Base-by-base conservation (phyloP, 1,140 invertebrate species). In the Eumaeus atala region DNA sequence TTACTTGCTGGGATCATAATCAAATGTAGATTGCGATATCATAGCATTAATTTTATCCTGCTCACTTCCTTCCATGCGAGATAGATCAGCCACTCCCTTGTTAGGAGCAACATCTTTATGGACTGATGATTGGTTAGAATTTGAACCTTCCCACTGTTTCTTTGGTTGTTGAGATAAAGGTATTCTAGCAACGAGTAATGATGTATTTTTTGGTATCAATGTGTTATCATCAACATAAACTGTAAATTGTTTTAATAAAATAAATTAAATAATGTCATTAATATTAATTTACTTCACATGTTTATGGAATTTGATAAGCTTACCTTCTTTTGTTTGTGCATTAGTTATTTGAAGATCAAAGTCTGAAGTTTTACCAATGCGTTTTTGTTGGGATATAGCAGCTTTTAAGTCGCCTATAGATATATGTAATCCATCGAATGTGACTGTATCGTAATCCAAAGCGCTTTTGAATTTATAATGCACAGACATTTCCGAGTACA, bases 401-500 rank as follows among this genome's bases (percentile, higher is more conserved):
- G 96, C 95, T 87, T 99, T 99, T 49, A 99, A 89, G 81, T 99
- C 97, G 16, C 92, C 93, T 61, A 98, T 93, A 44, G 96, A 97
- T 74, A 99, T 98, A 77, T 98, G 95, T 33, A 99, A 89, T 42
- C 97, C 97, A 91, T 99, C 97, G 82, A 99, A 98, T 16, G 95
- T 97, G 44, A 99, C 93, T 4, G 97, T 98, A 79, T 98, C 96
- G 89, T 94, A 98, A 75, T 98, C 95, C 67, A 97, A 90, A 49
- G 95, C 94, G 70, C 96, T 97, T 89, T 98, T 98, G 80, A 99
- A 99, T 88, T 99, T 99, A 88, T 99, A 99, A 88, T 99, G 97
- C 57, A 99, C 95, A 70, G 96, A 98, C 93, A 97, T 97, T 70
- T 82, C 81, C 61, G 64, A 56, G 58, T 64, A 62, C 12, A 49